phyloP scores from a whole-genome alignment of 2,113 vertebrate genomes.

The Phylloscopus whistleri region DNA sequence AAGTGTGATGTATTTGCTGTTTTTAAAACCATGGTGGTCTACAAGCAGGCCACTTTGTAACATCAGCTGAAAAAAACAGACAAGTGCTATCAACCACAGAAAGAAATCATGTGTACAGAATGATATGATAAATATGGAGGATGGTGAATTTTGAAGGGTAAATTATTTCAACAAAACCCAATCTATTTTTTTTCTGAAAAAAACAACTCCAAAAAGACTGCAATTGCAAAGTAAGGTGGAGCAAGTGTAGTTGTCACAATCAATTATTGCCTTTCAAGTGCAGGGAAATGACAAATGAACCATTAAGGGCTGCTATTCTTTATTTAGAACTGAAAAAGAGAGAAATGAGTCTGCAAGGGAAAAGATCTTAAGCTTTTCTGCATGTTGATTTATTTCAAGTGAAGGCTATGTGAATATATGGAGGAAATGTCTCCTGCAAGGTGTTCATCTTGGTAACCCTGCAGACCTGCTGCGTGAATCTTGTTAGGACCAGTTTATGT shows the following conservation, averaged over 20 bases:
- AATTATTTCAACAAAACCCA: not conserved
- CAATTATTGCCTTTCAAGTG: conserved; percentile 56
- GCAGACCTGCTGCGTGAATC: not conserved
- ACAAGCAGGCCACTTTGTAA: not conserved
- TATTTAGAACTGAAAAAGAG: conserved; percentile 15
- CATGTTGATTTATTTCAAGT: conserved; percentile 31
- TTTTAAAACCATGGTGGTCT: not conserved
- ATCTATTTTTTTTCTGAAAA: not conserved
- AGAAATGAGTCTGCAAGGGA: not conserved
- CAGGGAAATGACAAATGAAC: conserved; percentile 69
- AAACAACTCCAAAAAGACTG: not conserved
- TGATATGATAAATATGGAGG: not conserved
- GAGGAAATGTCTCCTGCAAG: not conserved
- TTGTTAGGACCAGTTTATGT: not conserved
- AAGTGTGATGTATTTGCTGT: not conserved
- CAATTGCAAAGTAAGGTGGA: not conserved
- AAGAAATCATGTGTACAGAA: not conserved
- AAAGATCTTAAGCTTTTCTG: conserved; percentile 49
- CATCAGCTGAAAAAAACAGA: not conserved
- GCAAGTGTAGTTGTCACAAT: conserved; percentile 72
- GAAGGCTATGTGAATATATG: not conserved
- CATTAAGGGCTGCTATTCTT: conserved; percentile 52
- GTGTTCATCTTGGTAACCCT: not conserved
- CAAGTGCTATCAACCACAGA: not conserved
- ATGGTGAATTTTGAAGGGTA: not conserved